These are phyloP conservation scores for Cheilosia impressa DNA, from an alignment of 2,888 invertebrate genomes.

Conservation along the genomic window DNA sequence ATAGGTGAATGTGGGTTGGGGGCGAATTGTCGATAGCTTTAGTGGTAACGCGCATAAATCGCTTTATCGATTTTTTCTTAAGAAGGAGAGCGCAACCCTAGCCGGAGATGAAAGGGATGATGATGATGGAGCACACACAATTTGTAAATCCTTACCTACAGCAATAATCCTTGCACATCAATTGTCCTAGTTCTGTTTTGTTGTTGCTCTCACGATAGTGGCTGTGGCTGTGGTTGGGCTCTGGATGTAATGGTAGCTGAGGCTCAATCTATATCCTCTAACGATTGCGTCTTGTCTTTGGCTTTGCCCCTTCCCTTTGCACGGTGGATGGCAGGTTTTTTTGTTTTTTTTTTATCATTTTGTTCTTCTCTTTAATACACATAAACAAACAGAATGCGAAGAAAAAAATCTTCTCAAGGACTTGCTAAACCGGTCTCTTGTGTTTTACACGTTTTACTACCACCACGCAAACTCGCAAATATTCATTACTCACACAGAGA, in stretches of 20 bases:
- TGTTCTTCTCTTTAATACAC: constrained; percentile 7
- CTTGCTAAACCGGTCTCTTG: constrained; percentile 56
- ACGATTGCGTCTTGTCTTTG: constrained; percentile 26
- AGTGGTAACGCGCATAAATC: constrained; percentile 46
- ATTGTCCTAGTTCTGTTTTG: constrained; percentile 50
- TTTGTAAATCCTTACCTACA: constrained; percentile 57
- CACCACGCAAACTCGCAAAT: constrained; percentile 28
- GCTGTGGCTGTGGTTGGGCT: not conserved
- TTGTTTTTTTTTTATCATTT: too few species aligned
- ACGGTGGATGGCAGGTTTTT: not conserved
- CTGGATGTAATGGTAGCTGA: constrained; percentile 5
- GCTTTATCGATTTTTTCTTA: constrained; percentile 52
- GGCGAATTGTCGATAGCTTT: constrained; percentile 29
- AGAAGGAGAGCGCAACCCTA: constrained; percentile 4
- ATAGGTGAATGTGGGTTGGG: not conserved
- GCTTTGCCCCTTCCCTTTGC: not conserved
- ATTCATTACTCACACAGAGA: constrained; percentile 36
- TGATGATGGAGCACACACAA: constrained; percentile 45
- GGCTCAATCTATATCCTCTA: constrained; percentile 39
- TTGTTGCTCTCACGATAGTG: not conserved
- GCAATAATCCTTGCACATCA: constrained; percentile 62
- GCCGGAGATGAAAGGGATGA: constrained; percentile 19
- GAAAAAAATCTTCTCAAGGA: constrained; percentile 39
- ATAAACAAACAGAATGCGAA: constrained; percentile 7
- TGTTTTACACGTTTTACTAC: constrained; percentile 45